Evolutionary conservation across 2,113 vertebrate species (phyloP).

Genomic region (Rhinolophus ferrumequinum): DNA sequence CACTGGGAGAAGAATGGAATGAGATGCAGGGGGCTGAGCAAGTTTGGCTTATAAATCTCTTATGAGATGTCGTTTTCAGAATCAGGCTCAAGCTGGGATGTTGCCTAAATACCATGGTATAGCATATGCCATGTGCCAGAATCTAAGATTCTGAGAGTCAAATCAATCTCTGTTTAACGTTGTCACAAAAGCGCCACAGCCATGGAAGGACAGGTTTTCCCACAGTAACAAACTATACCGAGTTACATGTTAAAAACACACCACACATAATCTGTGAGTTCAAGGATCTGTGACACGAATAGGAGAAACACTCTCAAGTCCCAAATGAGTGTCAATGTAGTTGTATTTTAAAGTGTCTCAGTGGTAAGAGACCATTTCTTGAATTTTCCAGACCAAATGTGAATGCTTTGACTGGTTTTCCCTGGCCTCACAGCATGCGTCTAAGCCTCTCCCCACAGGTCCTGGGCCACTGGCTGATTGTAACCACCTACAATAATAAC

Average conservation of each 20-base stretch:
- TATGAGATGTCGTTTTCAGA: background rate
- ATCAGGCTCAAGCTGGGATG: background rate
- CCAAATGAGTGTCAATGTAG: background rate
- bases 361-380: conserved; percentile 28
- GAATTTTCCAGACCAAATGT: background rate
- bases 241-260: conserved; percentile 6
- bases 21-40: background rate
- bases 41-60: background rate
- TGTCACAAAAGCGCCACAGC: background rate
- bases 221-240: background rate
- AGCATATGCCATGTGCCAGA: background rate
- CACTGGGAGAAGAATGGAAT: background rate
- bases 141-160: background rate
- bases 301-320: background rate
- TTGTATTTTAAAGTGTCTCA: conserved; percentile 17
- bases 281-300: background rate
- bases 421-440: background rate
- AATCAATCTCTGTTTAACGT: background rate
- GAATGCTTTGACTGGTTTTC: background rate
- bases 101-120: background rate
- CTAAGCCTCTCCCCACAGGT: background rate
- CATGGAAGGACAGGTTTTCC: background rate
- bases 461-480: background rate
- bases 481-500: background rate
- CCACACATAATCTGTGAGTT: background rate